A percentile compares a stretch with the other conserved stretches of the same genome.
Conservation (phyloP, 64 coral and sea anemone species). For the Porites lutea region DNA sequence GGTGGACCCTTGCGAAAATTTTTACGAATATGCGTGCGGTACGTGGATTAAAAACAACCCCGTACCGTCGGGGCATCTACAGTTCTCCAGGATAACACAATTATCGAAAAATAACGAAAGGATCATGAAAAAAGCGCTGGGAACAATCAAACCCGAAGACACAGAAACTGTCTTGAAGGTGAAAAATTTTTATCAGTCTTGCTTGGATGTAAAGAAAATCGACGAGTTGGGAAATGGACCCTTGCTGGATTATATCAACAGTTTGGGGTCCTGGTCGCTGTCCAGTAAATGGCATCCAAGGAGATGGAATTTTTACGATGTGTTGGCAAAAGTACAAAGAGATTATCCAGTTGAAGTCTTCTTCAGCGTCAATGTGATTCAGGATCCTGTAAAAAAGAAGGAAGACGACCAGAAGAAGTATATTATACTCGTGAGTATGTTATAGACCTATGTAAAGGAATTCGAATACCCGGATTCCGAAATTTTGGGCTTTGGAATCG, state of each 20-base stretch:
- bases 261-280: slow-evolving; percentile 86
- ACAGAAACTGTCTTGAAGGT: slow-evolving; percentile 78
- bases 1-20: slow-evolving; percentile 82
- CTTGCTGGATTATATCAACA: slow-evolving; percentile 65
- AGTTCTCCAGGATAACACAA: slow-evolving; percentile 85
- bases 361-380: slow-evolving; percentile 92
- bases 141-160: slow-evolving; percentile 39
- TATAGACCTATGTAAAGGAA: background rate
- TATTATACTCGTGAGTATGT: slow-evolving; percentile 28
- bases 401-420: slow-evolving; percentile 3
- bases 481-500: no score
- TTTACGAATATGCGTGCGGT: slow-evolving; percentile 93
- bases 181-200: slow-evolving; percentile 93
- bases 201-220: slow-evolving; percentile 78
- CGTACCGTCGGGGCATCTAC: slow-evolving; percentile 67
- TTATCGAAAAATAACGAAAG: slow-evolving; percentile 90
- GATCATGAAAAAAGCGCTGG: slow-evolving; percentile 61
- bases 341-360: slow-evolving; percentile 91
- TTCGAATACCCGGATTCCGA: no score
- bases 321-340: slow-evolving; percentile 67
- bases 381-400: slow-evolving; percentile 58
- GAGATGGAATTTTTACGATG: slow-evolving; percentile 84
- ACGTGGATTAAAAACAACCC: slow-evolving; percentile 76
- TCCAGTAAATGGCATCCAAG: slow-evolving; percentile 48
- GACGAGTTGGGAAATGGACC: slow-evolving; percentile 69